Percentiles rank a stretch among this genome's conserved stretches.
Evolutionary conservation across 1,140 invertebrate species (phyloP).

Genomic region (Phthorimaea operculella): DNA sequence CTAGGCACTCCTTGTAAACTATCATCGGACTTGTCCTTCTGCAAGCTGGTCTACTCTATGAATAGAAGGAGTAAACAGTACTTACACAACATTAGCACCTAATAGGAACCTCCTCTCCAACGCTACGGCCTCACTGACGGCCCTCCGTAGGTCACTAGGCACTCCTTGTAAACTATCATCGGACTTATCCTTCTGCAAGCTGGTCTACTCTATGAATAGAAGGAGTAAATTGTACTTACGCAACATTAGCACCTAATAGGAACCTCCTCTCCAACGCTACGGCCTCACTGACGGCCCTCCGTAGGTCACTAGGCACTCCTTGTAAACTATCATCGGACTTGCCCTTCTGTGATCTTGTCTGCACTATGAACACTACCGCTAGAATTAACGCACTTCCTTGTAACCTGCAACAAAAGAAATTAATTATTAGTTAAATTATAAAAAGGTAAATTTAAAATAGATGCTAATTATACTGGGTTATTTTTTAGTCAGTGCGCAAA

Average conservation of each 20-base stretch:
- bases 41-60: conserved; percentile 24
- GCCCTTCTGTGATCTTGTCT: conserved; percentile 37
- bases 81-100: no score
- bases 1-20: no score
- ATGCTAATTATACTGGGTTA: no score
- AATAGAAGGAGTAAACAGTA: no score
- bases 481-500: no score
- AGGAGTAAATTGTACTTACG: conserved; percentile 29
- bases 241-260: conserved; percentile 42
- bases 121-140: no score
- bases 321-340: conserved; percentile 48
- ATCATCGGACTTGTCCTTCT: conserved; percentile 47
- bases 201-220: conserved; percentile 1
- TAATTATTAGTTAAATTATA: background rate
- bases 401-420: conserved; percentile 45
- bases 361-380: conserved; percentile 27
- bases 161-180: conserved; percentile 26
- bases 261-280: conserved; percentile 50
- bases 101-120: no score
- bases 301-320: conserved; percentile 50
- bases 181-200: conserved; percentile 33
- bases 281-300: conserved; percentile 51
- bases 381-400: conserved; percentile 35
- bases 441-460: no score
- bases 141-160: no score